Evolutionary conservation across 2,113 vertebrate genomes (phyloP).

Genomic region (Pangasianodon gigas): DNA sequence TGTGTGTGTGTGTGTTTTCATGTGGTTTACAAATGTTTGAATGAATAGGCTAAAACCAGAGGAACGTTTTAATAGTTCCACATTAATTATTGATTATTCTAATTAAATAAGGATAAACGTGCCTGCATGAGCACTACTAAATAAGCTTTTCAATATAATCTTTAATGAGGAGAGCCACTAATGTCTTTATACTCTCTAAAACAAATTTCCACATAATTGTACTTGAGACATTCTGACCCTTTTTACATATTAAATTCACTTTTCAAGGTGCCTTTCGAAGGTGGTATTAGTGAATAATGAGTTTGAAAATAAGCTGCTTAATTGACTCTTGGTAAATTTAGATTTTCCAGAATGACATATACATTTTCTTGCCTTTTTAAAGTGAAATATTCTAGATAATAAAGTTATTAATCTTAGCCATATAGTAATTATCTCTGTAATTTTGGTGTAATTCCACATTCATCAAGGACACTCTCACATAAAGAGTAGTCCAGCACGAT

Average conservation of each 20-base stretch:
- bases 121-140: slow-evolving; percentile 44
- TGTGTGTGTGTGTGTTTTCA: neutral
- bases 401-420: slow-evolving; percentile 80
- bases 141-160: slow-evolving; percentile 48
- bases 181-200: slow-evolving; percentile 67
- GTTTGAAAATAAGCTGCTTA: slow-evolving; percentile 75
- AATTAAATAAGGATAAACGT: slow-evolving; percentile 53
- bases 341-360: slow-evolving; percentile 71
- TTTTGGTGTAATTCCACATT: slow-evolving; percentile 78
- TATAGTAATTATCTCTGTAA: slow-evolving; percentile 80
- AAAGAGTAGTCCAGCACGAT: slow-evolving; percentile 55
- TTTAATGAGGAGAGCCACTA: slow-evolving; percentile 47
- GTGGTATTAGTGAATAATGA: slow-evolving; percentile 79
- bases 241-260: slow-evolving; percentile 79
- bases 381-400: slow-evolving; percentile 75
- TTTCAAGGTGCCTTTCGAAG: slow-evolving; percentile 80
- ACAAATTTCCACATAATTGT: slow-evolving; percentile 75
- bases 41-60: slow-evolving; percentile 20
- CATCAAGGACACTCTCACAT: slow-evolving; percentile 70
- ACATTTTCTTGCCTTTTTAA: slow-evolving; percentile 67
- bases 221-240: slow-evolving; percentile 75
- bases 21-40: slow-evolving; percentile 1
- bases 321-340: slow-evolving; percentile 78
- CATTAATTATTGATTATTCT: slow-evolving; percentile 51
- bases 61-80: slow-evolving; percentile 33